Percentiles rank a stretch among this genome's conserved stretches.
Conservation (phyloP, 2,113 vertebrate species). For the Macrotis lagotis region DNA sequence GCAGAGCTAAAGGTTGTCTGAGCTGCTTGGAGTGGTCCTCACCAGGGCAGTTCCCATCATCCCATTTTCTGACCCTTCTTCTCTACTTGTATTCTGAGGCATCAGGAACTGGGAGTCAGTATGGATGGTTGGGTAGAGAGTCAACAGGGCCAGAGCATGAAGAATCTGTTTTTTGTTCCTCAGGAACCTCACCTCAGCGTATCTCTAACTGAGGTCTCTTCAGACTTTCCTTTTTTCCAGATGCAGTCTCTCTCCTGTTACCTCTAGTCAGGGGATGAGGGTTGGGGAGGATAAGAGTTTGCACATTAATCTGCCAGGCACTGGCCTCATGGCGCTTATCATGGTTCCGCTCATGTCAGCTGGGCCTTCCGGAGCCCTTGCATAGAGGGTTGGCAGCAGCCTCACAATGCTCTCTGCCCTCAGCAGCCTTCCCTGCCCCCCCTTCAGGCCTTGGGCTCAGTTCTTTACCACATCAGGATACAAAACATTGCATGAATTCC, state of each 20-base stretch:
- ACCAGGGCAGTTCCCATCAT: neutral
- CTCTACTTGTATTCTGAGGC: neutral
- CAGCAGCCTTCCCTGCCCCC: slow-evolving; percentile 73
- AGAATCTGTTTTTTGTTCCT: neutral
- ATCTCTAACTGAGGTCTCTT: slow-evolving; percentile 30
- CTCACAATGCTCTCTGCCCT: slow-evolving; percentile 69
- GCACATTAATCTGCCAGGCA: slow-evolving; percentile 84
- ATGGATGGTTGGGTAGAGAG: neutral
- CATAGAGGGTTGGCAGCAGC: slow-evolving; percentile 73
- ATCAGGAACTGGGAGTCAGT: neutral
- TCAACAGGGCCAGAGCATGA: neutral
- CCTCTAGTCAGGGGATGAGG: neutral
- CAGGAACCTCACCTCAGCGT: neutral
- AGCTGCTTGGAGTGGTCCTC: neutral
- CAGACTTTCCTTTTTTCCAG: slow-evolving; percentile 46
- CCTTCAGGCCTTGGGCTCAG: slow-evolving; percentile 71
- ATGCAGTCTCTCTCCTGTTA: neutral
- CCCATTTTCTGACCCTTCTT: neutral
- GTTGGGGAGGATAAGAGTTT: slow-evolving; percentile 54
- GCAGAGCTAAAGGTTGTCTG: neutral
- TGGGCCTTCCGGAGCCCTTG: slow-evolving; percentile 85
- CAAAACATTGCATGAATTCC: slow-evolving; percentile 88
- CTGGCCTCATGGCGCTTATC: slow-evolving; percentile 87
- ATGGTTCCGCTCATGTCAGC: slow-evolving; percentile 86
- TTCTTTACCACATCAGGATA: slow-evolving; percentile 91